phyloP scores from a whole-genome alignment of 2,888 invertebrate genomes.

The Folsomia candida region DNA sequence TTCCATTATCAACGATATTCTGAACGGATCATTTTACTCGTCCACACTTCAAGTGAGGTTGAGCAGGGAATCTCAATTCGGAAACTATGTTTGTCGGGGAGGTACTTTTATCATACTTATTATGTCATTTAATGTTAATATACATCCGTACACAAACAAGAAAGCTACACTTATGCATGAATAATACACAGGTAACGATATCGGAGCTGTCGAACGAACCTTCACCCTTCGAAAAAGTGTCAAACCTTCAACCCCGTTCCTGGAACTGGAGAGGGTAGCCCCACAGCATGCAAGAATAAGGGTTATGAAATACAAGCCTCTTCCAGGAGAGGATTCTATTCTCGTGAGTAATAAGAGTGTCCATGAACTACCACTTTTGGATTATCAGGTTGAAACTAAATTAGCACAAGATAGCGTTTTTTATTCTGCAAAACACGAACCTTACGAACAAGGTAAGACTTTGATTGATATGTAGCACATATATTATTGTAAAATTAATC shows the following conservation, averaged over 20 bases:
- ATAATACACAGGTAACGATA: constrained; percentile 25
- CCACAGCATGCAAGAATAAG: constrained; percentile 31
- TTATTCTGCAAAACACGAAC: constrained; percentile 32
- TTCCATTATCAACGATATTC: constrained; percentile 29
- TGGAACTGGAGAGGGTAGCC: constrained; percentile 35
- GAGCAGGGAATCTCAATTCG: constrained; percentile 29
- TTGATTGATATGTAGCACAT: too few relatives aligned
- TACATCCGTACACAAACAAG: too few relatives aligned
- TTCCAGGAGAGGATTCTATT: constrained; percentile 24
- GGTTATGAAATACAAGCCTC: constrained; percentile 29
- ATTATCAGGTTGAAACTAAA: constrained; percentile 35
- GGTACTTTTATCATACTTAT: too few relatives aligned
- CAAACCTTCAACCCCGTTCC: constrained; percentile 34
- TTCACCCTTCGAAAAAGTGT: constrained; percentile 31
- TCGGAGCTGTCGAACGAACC: constrained; percentile 27
- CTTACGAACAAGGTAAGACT: constrained; percentile 30
- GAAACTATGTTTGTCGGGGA: constrained; percentile 35
- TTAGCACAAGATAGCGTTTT: constrained; percentile 29
- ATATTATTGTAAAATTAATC: not conserved
- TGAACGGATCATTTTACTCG: constrained; percentile 25
- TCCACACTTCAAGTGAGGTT: constrained; percentile 27
- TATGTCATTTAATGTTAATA: too few relatives aligned
- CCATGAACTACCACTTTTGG: constrained; percentile 32
- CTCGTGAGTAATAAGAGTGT: constrained; percentile 11
- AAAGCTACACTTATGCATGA: too few relatives aligned